Base-by-base conservation (phyloP, 2,888 invertebrate genomes). In the Idaea aversata region DNA sequence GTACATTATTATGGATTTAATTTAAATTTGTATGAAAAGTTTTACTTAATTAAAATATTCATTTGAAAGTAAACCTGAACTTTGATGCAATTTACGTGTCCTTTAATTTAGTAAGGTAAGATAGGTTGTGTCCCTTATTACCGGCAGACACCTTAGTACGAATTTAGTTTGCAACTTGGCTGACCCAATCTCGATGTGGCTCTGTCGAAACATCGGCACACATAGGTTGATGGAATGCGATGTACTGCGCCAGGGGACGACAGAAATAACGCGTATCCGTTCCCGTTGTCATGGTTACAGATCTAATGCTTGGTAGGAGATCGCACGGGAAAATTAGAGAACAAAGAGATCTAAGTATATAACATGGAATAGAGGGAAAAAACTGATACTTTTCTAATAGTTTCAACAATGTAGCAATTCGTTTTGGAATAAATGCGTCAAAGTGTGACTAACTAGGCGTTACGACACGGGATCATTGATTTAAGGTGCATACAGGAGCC, bases 251-350 rank as follows among this genome's bases (percentile, higher is more conserved):
- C 25, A 79, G 81, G 81, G 77, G 73, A 71, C 72, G 69, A 73
- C 78, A 65, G 75, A 85, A 85, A 85, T 86, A 85, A 82, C 74
- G 68, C 77, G 66, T 74, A 75, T 71, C 74, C 74, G 68, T 69
- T 65, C 76, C 73, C 74, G 87, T 90, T 75, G 75, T 75, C 79
- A 84, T 88, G 78, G 81, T 74, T 82, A 90, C 88, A 77, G 75
- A 70, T 47, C 87, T 83, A 85, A 85, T 82, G 60, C 25, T 60
- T 36, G n/a, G 34, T 13, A 5, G 34, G 61, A 7, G 35, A 34
- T 34, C 7, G 47, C 10, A 47, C 47, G 47, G 47, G 47, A 47
- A 47, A 47, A 13, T 47, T 47, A 47, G 47, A 10, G 2, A 47
- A 47, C 47, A 47, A 47, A 47, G 47, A 25, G 1, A 25, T 25